Evolutionary conservation across 2,888 invertebrate genomes (phyloP).

Genomic region (Lasioglossum pauxillum): DNA sequence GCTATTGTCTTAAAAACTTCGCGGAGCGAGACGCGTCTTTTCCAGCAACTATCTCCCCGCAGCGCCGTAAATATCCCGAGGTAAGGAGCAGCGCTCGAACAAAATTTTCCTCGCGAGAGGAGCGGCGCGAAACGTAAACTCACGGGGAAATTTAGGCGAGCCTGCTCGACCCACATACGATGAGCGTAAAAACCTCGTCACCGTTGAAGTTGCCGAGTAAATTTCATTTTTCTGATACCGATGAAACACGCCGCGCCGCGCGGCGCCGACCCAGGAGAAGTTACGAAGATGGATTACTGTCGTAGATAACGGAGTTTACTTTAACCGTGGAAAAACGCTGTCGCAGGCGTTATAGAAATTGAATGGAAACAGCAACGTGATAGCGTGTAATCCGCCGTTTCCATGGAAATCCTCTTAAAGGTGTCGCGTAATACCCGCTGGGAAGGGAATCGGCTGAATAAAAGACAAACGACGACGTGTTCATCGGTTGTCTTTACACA

Average conservation of each 20-base stretch:
- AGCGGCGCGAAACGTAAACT: background rate
- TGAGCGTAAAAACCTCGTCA: slow-evolving; percentile 31
- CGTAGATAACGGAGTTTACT: slow-evolving; percentile 39
- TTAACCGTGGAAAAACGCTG: slow-evolving; percentile 7
- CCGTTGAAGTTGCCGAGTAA: slow-evolving; percentile 41
- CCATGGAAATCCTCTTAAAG: slow-evolving; percentile 12
- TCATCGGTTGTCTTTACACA: background rate
- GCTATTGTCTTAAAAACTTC: background rate
- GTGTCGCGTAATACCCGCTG: background rate
- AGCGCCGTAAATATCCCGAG: background rate
- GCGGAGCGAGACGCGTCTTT: background rate
- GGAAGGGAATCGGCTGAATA: background rate
- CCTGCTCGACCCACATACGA: slow-evolving; percentile 44
- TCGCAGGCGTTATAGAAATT: slow-evolving; percentile 34
- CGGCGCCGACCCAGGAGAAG: slow-evolving; percentile 14
- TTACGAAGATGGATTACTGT: slow-evolving; percentile 50
- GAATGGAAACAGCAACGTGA: slow-evolving; percentile 32
- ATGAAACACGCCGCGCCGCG: slow-evolving; percentile 14
- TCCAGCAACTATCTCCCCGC: background rate
- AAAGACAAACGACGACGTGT: background rate
- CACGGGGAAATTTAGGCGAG: slow-evolving; percentile 39
- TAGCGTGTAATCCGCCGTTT: slow-evolving; percentile 12
- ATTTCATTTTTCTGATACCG: slow-evolving; percentile 53
- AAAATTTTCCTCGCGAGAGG: background rate
- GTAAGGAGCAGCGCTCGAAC: background rate